Conservation (phyloP, 2,113 vertebrate species). For the Cyprinodon brontotheroides region DNA sequence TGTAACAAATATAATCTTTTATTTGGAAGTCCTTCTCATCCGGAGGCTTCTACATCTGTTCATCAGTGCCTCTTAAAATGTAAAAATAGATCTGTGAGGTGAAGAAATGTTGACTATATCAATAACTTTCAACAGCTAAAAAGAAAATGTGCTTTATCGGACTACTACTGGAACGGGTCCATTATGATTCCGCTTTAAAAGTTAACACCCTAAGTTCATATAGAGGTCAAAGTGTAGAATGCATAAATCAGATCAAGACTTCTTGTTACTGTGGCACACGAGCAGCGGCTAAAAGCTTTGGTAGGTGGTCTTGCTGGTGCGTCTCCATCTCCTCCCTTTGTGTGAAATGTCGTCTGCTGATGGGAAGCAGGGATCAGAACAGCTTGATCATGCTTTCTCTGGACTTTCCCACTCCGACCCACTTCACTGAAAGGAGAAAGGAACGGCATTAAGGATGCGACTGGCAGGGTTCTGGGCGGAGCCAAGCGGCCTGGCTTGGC, state of each 20-base stretch:
- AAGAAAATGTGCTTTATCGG: constrained; percentile 1
- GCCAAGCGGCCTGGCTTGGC: not conserved
- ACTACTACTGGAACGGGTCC: constrained; percentile 20
- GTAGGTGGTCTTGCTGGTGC: constrained; percentile 59
- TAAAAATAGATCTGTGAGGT: not conserved
- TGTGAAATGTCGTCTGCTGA: not conserved
- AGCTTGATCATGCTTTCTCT: constrained; percentile 83
- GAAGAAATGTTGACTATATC: constrained; percentile 9
- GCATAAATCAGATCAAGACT: constrained; percentile 44
- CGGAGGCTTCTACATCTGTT: constrained; percentile 18
- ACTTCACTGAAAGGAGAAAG: constrained; percentile 78
- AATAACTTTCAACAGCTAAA: constrained; percentile 24
- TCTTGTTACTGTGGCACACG: constrained; percentile 27
- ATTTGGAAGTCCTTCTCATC: not conserved
- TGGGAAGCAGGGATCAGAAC: constrained; percentile 57
- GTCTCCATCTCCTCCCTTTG: not conserved
- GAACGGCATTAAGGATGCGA: constrained; percentile 3
- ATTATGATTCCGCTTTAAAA: constrained; percentile 38
- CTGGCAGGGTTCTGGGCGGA: constrained; percentile 24
- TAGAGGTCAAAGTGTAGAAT: constrained; percentile 47
- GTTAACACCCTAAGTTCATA: constrained; percentile 47
- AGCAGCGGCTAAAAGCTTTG: constrained; percentile 34
- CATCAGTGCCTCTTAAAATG: constrained; percentile 19
- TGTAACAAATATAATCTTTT: constrained; percentile 22
- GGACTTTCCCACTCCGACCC: constrained; percentile 84